Conservation (phyloP, 2,797 vertebrate genomes). For the Nothura maculosa region DNA sequence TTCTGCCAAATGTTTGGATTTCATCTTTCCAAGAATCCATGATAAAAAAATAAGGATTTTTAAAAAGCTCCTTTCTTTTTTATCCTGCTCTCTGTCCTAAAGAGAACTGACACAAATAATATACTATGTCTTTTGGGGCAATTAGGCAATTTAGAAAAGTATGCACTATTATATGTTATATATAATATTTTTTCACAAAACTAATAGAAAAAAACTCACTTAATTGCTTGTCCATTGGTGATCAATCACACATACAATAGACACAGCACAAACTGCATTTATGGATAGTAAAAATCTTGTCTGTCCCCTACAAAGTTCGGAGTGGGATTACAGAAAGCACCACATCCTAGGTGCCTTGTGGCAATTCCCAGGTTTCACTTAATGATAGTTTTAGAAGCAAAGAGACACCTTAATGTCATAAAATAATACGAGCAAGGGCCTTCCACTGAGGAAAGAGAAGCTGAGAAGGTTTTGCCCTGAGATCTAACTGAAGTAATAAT, state of each 20-base stretch:
- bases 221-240: neutral
- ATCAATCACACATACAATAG: neutral
- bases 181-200: neutral
- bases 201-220: neutral
- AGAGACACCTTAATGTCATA: neutral
- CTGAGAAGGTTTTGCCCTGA: neutral
- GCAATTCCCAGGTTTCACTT: neutral
- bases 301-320: neutral
- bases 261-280: neutral
- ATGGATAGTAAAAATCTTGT: neutral
- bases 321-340: neutral
- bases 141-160: neutral
- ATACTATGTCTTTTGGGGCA: neutral
- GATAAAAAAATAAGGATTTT: neutral
- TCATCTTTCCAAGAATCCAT: constrained; percentile 25
- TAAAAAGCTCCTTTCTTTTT: neutral
- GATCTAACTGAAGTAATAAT: neutral
- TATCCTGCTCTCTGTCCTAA: constrained; percentile 8
- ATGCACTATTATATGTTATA: neutral
- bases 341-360: neutral
- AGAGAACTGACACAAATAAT: neutral
- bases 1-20: constrained; percentile 49
- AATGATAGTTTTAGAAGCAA: neutral
- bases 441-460: neutral
- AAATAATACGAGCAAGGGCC: neutral